A percentile compares a stretch with the other conserved stretches of the same genome.
These are phyloP conservation scores for Phainopepla nitens DNA, from an alignment of 2,113 vertebrate genomes.

Conservation along the genomic window DNA sequence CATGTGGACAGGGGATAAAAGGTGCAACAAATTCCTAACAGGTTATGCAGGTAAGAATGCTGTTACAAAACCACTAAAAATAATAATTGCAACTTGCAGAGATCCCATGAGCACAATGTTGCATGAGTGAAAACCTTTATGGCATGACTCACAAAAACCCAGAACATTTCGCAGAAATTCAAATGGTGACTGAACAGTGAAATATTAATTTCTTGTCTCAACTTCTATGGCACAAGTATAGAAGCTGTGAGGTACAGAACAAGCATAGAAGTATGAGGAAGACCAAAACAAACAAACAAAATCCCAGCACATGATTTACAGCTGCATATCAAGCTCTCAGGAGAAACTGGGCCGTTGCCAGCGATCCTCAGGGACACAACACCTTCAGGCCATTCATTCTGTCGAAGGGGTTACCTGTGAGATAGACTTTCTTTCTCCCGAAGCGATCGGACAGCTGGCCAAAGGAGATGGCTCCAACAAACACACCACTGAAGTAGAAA, in stretches of 20 bases:
- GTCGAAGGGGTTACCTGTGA: constrained; percentile 67
- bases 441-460: constrained; percentile 80
- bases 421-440: constrained; percentile 78
- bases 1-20: not conserved
- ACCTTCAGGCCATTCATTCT: not conserved
- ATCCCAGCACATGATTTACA: not conserved
- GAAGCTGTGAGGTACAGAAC: no score
- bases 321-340: not conserved
- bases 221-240: not conserved
- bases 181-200: not conserved
- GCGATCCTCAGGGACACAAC: not conserved
- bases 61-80: not conserved
- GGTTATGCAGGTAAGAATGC: not conserved
- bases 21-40: not conserved
- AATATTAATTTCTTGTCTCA: not conserved
- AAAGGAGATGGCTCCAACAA: constrained; percentile 78
- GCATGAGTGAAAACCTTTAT: not conserved
- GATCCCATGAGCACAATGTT: not conserved
- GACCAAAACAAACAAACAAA: not conserved
- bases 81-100: not conserved
- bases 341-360: not conserved
- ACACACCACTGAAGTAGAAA: constrained; percentile 79
- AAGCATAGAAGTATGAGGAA: not conserved
- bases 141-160: not conserved
- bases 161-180: not conserved